Evolutionary conservation across 2,888 invertebrate genomes (phyloP).

Genomic region (Arge pagana): DNA sequence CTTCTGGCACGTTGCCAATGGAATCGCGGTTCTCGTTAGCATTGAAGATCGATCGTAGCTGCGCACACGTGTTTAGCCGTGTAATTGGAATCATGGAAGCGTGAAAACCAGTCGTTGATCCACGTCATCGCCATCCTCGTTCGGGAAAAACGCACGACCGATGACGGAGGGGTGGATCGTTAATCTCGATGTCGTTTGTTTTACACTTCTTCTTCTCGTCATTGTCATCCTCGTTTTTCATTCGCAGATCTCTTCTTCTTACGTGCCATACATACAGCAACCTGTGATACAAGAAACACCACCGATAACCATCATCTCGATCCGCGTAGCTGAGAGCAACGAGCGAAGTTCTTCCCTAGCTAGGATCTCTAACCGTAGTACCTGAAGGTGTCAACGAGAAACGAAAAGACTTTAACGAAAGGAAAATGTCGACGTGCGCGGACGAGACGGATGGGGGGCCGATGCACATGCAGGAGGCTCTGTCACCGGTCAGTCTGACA

Average conservation of each 20-base stretch:
- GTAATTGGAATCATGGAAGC: no score
- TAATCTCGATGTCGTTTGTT: no score
- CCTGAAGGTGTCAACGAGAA: constrained; percentile 24
- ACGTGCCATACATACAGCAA: constrained; percentile 54
- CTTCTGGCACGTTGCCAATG: no score
- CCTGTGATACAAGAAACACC: constrained; percentile 48
- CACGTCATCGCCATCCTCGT: no score
- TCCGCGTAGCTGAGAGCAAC: not conserved
- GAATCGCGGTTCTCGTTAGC: no score
- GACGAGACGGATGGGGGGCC: constrained; percentile 51
- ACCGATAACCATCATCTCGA: not conserved
- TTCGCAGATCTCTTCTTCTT: constrained; percentile 43
- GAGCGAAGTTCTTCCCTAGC: no score
- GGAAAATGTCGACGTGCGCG: constrained; percentile 53
- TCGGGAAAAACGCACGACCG: no score
- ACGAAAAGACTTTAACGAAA: constrained; percentile 26
- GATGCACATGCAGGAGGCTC: constrained; percentile 55
- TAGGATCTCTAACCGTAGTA: constrained; percentile 13
- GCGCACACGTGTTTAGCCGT: no score
- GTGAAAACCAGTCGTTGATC: no score
- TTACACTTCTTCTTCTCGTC: constrained; percentile 3
- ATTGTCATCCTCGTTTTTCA: constrained; percentile 11
- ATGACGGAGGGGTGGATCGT: no score
- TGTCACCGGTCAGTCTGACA: constrained; percentile 54
- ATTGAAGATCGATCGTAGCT: no score